Base-by-base conservation (phyloP, 2,888 invertebrate genomes). In the Polymixis flavicincta region DNA sequence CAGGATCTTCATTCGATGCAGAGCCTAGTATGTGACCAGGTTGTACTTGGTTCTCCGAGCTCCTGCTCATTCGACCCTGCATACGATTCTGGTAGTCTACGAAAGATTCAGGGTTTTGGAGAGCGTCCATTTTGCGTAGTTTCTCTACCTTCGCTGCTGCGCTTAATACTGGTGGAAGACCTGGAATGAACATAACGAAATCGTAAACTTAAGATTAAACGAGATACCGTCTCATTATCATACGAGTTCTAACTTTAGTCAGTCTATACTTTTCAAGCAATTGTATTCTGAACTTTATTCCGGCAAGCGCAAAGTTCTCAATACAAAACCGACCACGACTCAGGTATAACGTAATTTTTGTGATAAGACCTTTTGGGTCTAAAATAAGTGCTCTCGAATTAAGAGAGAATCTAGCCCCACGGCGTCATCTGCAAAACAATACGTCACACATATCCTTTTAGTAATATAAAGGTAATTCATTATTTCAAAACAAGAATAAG, bases 121-220 rank as follows among this genome's bases (percentile, higher is more conserved):
- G 88, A 0, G 93, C 93, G 86, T 95, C 94, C 93, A 95, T 90
- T 65, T 94, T 94, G 13, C 97, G 96, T 0, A 97, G 95, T 66
- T 97, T 97, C 78, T 97, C 97, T 1, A 96, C 76, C 76, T 96
- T 93, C 72, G 92, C 92, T 50, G 94, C 91, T 45, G 95, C 79
- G 79, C 87, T 91, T 11, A 95, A 85, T 0, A 95, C 94, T 6
- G 97, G 96, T 0, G 96, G 96, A 22, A 97, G 92, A 28, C 91
- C 97, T 97, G 82, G 19, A 61, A 48, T 48, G n/a, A 32, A 61
- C 28, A 45, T 72, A n/a, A 32, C 1, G 11, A 57, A 48, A 48
- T 25, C 22, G 17, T 22, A 32, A 60, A 60, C 7, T 32, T 22
- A 60, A 13, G 13, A 37, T 37, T 37, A 37, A 37, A 37, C 37